Evolutionary conservation across 2,113 vertebrate genomes (phyloP), one percentile per base, ranked within the genome.

Genomic region (Epinephelus moara): DNA sequence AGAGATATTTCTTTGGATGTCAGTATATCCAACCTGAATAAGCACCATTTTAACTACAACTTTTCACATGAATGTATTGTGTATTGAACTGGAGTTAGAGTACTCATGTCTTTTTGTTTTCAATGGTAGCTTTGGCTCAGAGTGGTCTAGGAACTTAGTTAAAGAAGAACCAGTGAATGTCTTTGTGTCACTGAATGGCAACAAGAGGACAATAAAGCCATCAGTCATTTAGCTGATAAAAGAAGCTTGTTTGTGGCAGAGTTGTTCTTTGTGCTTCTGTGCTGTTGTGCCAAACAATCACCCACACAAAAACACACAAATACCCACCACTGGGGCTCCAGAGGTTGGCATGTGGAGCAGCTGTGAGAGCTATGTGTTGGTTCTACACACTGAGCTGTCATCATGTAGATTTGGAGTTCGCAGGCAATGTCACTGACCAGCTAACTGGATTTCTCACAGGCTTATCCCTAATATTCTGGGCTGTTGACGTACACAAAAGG

Each of bases 381-480:
- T 81, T 86, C 78, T 49, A 73, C 67, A 76, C 76, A 42, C 79
- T 62, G 66, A 57, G 75, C 84, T 84, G 81, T 87, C 81, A 74
- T 81, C 81, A 50, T 23, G 30, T 15, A 33, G 57, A 72, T 72
- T 66, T 49, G 37, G 64, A 63, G 27, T 45, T 80, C 62, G 68
- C 56, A 55, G 76, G 67, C 27, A 50, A 33, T 33, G 53, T 45
- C 33, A 56, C 47, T 62, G 57, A 33, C 8, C 4, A 21, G 55
- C 37, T 59, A 40, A 77, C 55, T 50, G 71, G 61, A 75, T 73
- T 76, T 57, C 53, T 50, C 27, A 74, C 56, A 75, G 47, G 59
- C 66, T 33, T 71, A 47, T 52, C 60, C 14, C 27, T 49, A 42
- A 19, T 50, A 40, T 30, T 75, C 56, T 25, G 2, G 13, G 3